Conservation (phyloP, 2,888 invertebrate species). For the Busseola fusca region DNA sequence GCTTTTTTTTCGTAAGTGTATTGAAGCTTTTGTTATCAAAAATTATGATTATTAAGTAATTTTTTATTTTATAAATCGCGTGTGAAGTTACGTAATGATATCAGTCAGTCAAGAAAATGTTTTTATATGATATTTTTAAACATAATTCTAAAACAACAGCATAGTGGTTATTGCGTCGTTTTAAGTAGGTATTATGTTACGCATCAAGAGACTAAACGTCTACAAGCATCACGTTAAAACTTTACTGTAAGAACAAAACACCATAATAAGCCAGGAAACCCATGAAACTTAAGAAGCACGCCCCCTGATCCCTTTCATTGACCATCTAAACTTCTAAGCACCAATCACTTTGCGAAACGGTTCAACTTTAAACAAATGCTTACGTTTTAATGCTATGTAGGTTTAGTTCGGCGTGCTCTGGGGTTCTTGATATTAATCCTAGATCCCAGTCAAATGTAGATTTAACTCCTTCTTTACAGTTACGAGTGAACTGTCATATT, state of each 20-base stretch:
- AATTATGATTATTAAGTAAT: background rate
- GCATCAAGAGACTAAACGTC: background rate
- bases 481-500: background rate
- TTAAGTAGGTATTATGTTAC: background rate
- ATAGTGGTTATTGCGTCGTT: no score
- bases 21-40: background rate
- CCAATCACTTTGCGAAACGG: conserved; percentile 21
- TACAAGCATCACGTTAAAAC: background rate
- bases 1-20: background rate
- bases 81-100: background rate
- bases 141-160: background rate
- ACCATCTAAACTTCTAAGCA: conserved; percentile 34
- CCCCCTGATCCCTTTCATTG: conserved; percentile 15
- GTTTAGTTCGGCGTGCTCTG: background rate
- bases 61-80: background rate
- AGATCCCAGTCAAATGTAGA: background rate
- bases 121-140: background rate
- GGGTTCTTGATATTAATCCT: background rate
- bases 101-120: background rate
- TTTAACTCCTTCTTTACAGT: background rate
- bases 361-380: conserved; percentile 6
- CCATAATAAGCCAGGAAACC: background rate
- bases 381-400: background rate
- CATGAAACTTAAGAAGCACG: conserved; percentile 13
- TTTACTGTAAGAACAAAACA: conserved; percentile 1